A percentile compares a stretch with the other conserved stretches of the same genome.
These are phyloP conservation scores for Aphelocoma californica DNA, from an alignment of 2,797 vertebrate genomes.

Conservation along the genomic window DNA sequence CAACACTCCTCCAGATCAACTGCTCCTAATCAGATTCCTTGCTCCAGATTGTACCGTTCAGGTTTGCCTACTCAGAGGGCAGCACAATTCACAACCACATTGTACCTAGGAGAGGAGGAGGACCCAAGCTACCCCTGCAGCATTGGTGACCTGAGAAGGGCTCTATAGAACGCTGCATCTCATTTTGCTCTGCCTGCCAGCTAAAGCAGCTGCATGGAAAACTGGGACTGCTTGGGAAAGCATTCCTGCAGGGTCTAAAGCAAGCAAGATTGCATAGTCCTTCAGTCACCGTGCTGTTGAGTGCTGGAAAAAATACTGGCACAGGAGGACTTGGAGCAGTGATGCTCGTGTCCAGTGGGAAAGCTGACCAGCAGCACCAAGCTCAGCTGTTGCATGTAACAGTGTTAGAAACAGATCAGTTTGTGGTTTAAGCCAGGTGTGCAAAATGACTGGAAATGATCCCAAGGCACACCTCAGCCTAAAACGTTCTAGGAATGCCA, in stretches of 20 bases:
- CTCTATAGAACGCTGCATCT: neutral
- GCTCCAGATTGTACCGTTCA: neutral
- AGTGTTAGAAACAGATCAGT: rapidly evolving
- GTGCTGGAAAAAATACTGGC: neutral
- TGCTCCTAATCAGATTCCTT: neutral
- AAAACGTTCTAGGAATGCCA: neutral
- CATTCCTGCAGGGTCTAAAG: neutral
- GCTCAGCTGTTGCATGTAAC: neutral
- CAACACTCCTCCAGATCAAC: neutral
- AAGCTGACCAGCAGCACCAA: neutral
- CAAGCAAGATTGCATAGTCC: neutral
- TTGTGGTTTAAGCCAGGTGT: neutral
- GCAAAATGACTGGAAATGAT: neutral
- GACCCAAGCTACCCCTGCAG: neutral
- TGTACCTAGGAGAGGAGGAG: neutral
- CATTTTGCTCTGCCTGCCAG: neutral
- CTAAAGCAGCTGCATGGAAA: neutral
- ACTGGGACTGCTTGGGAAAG: neutral
- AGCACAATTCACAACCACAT: neutral
- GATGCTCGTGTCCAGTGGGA: neutral
- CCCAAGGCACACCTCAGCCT: neutral
- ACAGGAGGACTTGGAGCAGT: neutral
- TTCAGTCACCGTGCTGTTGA: neutral
- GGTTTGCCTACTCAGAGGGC: neutral
- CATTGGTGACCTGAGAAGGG: neutral